Conservation (phyloP, 2,888 invertebrate species). For the Anthrax anthrax region DNA sequence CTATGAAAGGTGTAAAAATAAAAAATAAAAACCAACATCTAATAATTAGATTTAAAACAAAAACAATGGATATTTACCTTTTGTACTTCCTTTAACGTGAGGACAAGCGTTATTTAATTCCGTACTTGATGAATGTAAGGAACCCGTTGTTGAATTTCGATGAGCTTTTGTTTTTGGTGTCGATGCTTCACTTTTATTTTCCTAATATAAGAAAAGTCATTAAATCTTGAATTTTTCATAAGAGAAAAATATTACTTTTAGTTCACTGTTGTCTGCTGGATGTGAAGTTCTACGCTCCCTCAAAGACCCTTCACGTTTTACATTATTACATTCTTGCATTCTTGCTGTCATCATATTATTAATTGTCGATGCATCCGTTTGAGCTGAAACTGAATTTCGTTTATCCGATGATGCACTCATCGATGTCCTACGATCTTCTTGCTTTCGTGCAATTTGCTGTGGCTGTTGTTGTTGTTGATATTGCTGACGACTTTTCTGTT, state of each 20-base stretch:
- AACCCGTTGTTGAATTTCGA: conserved; percentile 29
- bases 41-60: neutral
- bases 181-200: conserved; percentile 28
- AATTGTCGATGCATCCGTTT: conserved; percentile 26
- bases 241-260: too few relatives aligned
- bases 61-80: conserved; percentile 19
- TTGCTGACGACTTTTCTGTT: conserved; percentile 17
- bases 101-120: conserved; percentile 32
- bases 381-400: conserved; percentile 31
- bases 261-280: conserved; percentile 13
- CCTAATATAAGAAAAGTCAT: conserved; percentile 11
- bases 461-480: conserved; percentile 22
- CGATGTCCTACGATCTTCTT: neutral
- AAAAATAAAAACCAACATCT: neutral
- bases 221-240: neutral
- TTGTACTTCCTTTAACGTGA: conserved; percentile 25
- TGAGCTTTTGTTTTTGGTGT: conserved; percentile 27
- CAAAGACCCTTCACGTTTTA: conserved; percentile 21
- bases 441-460: conserved; percentile 6
- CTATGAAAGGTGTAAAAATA: too few relatives aligned
- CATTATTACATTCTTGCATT: conserved; percentile 19
- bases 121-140: conserved; percentile 28
- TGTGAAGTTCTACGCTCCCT: conserved; percentile 25
- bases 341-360: conserved; percentile 22
- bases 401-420: conserved; percentile 19